phyloP scores from a whole-genome alignment of 1,140 invertebrate species.

The Wasmannia auropunctata region DNA sequence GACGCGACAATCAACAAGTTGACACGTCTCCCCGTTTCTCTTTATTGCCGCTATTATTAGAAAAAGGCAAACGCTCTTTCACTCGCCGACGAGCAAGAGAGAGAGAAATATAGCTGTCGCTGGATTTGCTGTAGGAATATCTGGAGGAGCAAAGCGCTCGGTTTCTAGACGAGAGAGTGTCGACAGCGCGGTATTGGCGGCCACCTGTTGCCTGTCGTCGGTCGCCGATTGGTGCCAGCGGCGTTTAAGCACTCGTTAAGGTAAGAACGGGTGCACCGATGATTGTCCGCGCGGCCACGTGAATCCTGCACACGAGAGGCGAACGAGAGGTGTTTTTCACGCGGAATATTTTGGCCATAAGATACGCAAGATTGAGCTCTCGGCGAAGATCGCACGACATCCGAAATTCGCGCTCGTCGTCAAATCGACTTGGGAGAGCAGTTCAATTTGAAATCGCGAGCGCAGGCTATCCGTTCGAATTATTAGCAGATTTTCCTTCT shows the following conservation, averaged over 20 bases:
- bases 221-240: conserved; percentile 66
- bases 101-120: background rate
- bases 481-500: background rate
- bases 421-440: background rate
- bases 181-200: conserved; percentile 77
- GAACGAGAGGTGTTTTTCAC: background rate
- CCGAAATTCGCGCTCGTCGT: background rate
- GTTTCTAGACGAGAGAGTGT: conserved; percentile 58
- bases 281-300: too few relatives aligned
- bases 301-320: conserved; percentile 19
- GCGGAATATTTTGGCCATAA: background rate
- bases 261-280: conserved; percentile 75
- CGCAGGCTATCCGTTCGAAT: background rate
- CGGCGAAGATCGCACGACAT: background rate
- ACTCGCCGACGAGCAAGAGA: background rate
- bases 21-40: background rate
- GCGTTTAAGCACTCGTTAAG: conserved; percentile 72
- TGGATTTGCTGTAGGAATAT: conserved; percentile 56
- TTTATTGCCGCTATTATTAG: background rate
- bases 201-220: conserved; percentile 82
- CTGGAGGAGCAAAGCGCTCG: conserved; percentile 44
- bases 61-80: background rate
- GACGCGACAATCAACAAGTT: conserved; percentile 43
- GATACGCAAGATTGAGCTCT: background rate
- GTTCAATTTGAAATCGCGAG: background rate